phyloP scores from a whole-genome alignment of 2,888 invertebrate genomes.

The Latheticus oryzae region DNA sequence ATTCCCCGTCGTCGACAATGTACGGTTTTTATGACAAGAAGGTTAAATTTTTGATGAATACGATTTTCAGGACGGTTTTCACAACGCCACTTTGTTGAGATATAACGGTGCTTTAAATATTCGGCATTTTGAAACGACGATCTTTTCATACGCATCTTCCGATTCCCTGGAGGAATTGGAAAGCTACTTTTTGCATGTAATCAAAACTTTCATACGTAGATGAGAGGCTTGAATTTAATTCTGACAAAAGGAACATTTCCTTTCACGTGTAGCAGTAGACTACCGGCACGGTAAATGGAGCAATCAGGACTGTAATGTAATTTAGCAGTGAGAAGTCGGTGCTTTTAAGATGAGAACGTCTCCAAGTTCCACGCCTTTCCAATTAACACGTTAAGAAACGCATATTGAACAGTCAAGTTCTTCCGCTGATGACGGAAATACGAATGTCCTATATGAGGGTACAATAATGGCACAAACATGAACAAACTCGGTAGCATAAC shows the following conservation, averaged over 20 bases:
- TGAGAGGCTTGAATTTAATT: slow-evolving; percentile 28
- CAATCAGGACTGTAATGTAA: slow-evolving; percentile 40
- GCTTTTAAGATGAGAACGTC: slow-evolving; percentile 29
- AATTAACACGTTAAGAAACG: slow-evolving; percentile 33
- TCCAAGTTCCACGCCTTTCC: slow-evolving; percentile 10
- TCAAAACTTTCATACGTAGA: slow-evolving; percentile 28
- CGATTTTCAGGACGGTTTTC: slow-evolving; percentile 25
- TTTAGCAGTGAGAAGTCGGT: slow-evolving; percentile 40
- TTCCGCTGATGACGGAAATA: slow-evolving; percentile 16
- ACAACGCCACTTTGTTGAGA: slow-evolving; percentile 10
- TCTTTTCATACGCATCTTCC: slow-evolving; percentile 17
- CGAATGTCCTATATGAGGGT: too few species aligned
- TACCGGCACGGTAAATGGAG: slow-evolving; percentile 35
- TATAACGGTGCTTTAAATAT: slow-evolving; percentile 23
- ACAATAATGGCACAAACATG: slow-evolving; percentile 21
- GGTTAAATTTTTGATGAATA: slow-evolving; percentile 35
- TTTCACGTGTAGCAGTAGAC: slow-evolving; percentile 18
- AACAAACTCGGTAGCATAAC: slow-evolving; percentile 36
- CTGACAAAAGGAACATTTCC: slow-evolving; percentile 28
- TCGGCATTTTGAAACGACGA: slow-evolving; percentile 5
- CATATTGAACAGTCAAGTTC: slow-evolving; percentile 2
- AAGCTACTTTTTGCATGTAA: slow-evolving; percentile 28
- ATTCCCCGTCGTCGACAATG: slow-evolving; percentile 28
- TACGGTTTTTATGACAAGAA: slow-evolving; percentile 32
- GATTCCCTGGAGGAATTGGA: slow-evolving; percentile 13